These are phyloP conservation scores for Camponotus pennsylvanicus DNA, from an alignment of 1,140 invertebrate genomes.

Conservation along the genomic window DNA sequence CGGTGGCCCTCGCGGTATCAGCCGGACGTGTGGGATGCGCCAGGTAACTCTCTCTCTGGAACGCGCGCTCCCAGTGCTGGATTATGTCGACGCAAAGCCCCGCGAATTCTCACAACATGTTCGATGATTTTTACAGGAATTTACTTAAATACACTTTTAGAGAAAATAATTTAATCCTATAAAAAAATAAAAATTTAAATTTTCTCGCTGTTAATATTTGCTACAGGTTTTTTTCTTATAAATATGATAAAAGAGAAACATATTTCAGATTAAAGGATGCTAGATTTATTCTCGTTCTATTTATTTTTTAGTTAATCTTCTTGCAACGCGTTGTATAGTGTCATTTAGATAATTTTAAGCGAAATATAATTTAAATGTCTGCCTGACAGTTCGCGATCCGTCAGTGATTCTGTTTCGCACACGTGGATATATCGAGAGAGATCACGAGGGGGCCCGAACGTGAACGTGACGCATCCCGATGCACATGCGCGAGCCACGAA, in stretches of 20 bases:
- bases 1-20: slow-evolving; percentile 62
- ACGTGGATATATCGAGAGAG: slow-evolving; percentile 16
- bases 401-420: slow-evolving; percentile 45
- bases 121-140: neutral
- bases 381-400: neutral
- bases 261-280: neutral
- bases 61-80: slow-evolving; percentile 47
- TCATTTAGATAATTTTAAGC: neutral
- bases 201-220: neutral
- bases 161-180: neutral
- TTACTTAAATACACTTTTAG: neutral
- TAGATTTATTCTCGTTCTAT: too few relatives aligned
- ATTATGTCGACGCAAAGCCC: neutral
- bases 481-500: slow-evolving; percentile 54
- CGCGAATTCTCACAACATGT: neutral
- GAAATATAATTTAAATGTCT: neutral
- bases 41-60: slow-evolving; percentile 52
- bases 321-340: too few relatives aligned
- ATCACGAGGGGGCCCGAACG: slow-evolving; percentile 6
- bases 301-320: too few relatives aligned
- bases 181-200: too few relatives aligned
- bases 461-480: slow-evolving; percentile 12
- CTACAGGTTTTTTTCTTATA: neutral
- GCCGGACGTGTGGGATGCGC: slow-evolving; percentile 60
- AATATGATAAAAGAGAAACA: neutral